A percentile compares a stretch with the other conserved stretches of the same genome.
phyloP scores from a whole-genome alignment of 2,113 vertebrate genomes.

The Eurystomus gularis region DNA sequence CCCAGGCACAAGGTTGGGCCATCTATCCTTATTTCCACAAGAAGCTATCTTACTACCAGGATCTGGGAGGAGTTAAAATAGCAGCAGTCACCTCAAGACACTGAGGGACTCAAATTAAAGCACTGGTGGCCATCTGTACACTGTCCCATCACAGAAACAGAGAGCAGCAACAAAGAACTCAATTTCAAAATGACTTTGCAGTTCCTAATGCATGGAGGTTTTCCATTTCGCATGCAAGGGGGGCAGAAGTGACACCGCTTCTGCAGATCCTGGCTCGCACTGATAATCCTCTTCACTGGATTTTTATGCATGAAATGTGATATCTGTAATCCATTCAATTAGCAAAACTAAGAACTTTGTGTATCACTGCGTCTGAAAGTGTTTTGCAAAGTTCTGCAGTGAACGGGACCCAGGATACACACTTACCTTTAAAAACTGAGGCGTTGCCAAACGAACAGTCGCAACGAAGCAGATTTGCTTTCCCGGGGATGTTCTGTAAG shows the following conservation, averaged over 20 bases:
- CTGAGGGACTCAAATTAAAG: neutral
- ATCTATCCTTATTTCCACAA: neutral
- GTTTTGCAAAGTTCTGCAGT: neutral
- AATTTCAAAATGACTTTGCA: neutral
- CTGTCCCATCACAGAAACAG: neutral
- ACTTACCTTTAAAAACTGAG: conserved; percentile 83
- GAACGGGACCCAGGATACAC: neutral
- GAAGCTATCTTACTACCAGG: neutral
- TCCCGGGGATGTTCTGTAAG: conserved; percentile 68
- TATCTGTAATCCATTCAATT: conserved; percentile 54
- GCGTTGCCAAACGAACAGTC: conserved; percentile 81
- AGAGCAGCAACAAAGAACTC: neutral
- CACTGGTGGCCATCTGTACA: neutral
- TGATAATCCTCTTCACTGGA: conserved; percentile 20
- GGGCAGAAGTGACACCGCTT: neutral
- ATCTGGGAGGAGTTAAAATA: neutral
- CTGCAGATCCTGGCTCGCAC: neutral
- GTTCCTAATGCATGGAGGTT: neutral
- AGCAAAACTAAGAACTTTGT: conserved; percentile 16
- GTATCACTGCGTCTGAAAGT: neutral
- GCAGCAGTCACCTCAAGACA: neutral
- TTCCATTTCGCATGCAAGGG: neutral
- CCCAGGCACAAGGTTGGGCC: neutral
- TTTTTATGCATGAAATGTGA: conserved; percentile 48
- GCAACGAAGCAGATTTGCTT: conserved; percentile 82